Conservation (phyloP, 2,113 vertebrate genomes). For the Notechis scutatus region DNA sequence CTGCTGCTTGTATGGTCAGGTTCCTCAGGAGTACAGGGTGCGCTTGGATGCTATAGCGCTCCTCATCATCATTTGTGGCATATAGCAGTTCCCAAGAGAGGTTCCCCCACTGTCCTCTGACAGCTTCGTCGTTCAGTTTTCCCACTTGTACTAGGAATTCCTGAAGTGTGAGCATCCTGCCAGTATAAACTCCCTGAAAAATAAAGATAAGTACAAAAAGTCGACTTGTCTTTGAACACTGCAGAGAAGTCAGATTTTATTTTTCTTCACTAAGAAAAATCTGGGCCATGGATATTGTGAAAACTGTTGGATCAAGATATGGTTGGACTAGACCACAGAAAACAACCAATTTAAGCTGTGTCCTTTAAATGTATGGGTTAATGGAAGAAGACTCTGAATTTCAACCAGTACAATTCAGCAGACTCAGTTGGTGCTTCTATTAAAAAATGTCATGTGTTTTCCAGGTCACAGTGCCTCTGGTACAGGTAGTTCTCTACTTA, state of each 20-base stretch:
- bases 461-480: background rate
- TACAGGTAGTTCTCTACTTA: background rate
- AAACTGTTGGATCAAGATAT: background rate
- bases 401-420: background rate
- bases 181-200: constrained; percentile 88
- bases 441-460: background rate
- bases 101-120: constrained; percentile 96
- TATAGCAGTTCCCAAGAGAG: constrained; percentile 98
- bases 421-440: background rate
- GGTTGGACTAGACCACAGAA: background rate
- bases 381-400: background rate
- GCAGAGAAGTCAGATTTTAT: background rate
- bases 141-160: constrained; percentile 88
- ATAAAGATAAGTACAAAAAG: background rate
- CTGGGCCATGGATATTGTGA: background rate
- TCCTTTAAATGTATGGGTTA: background rate
- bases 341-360: background rate
- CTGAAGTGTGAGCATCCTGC: constrained; percentile 89
- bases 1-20: constrained; percentile 90
- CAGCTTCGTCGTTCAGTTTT: constrained; percentile 84
- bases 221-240: background rate
- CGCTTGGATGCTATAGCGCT: constrained; percentile 96
- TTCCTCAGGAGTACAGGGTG: constrained; percentile 91
- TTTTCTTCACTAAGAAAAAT: background rate
- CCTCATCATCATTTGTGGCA: constrained; percentile 95